Evolutionary conservation across 1,140 invertebrate genomes (phyloP), one percentile per base, ranked within the genome.

Genomic region (Drosophila paulistorum): DNA sequence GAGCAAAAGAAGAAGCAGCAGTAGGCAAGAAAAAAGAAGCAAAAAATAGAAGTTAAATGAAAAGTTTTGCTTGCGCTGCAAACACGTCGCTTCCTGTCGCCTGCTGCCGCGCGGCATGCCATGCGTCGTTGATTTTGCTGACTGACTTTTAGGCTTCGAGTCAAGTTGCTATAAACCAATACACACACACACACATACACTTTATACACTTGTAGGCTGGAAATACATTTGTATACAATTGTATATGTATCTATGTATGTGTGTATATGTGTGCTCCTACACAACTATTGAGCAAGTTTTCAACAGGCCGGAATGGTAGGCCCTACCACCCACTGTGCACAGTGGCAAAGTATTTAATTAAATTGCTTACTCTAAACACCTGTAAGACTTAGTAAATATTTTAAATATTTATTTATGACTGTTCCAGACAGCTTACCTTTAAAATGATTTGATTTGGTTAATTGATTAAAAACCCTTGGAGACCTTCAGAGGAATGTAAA

Each of bases 1-100:
- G 11, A 13, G 33, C 9, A 42, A 14, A 45, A 17, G 6, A 48
- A 48, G 45, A 20, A 48, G 45, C 14, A 51, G 45, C 17, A 51
- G 45, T 17, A 20, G 45, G 45, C 45, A 51, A 45, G n/a, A 30
- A 30, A 14, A 14, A 14, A 45, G 7, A 45, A 45, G 0, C 35
- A 66, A 48, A 61, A 64, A 70, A 76, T 77, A 75, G 77, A 86
- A 86, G 83, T 86, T 86, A 87, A 86, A 86, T 86, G 83, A 87
- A 86, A 86, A 86, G 83, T 86, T 86, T 87, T 86, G 83, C 83
- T 86, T 86, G 82, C 82, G 82, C 69, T 86, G 82, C 82, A 86
- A 86, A 86, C 82, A 86, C 82, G 82, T 87, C 72, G 83, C 83
- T 86, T 87, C 82, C 82, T 83, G 80, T 79, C 81, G 80, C 79